A percentile compares a stretch with the other conserved stretches of the same genome.
These are phyloP conservation scores for Clepsis dumicolana DNA, from an alignment of 2,888 invertebrate species.

Conservation along the genomic window DNA sequence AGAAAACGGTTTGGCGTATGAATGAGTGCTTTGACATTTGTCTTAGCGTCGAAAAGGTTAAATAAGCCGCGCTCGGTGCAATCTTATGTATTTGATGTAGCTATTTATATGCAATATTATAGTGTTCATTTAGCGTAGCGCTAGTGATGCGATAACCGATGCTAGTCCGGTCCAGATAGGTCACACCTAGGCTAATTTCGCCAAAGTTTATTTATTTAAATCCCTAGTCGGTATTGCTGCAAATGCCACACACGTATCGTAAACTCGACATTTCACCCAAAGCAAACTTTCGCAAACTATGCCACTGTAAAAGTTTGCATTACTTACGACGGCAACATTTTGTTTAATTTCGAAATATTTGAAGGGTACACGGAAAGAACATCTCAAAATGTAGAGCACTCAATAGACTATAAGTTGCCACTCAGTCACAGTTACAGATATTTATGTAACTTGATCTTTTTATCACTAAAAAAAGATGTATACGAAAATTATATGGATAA, in stretches of 20 bases:
- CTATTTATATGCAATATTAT: constrained; percentile 28
- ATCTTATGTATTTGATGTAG: constrained; percentile 46
- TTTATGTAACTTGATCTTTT: no score
- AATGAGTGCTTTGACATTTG: no score
- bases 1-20: no score
- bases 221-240: constrained; percentile 12
- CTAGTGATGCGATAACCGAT: constrained; percentile 52
- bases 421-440: no score
- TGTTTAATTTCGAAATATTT: no score
- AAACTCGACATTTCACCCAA: background rate
- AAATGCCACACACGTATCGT: background rate
- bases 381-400: no score
- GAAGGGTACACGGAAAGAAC: no score
- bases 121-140: constrained; percentile 45
- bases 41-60: no score
- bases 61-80: constrained; percentile 43
- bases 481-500: no score
- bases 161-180: constrained; percentile 65
- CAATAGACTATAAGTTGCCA: no score
- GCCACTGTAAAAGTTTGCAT: background rate
- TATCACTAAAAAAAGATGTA: no score
- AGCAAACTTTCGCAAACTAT: background rate
- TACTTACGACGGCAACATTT: no score
- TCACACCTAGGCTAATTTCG: constrained; percentile 53
- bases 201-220: constrained; percentile 53